Percentiles rank a stretch among this genome's conserved stretches.
These are phyloP conservation scores for Trogon surrucura DNA, from an alignment of 2,113 vertebrate species.

Conservation along the genomic window DNA sequence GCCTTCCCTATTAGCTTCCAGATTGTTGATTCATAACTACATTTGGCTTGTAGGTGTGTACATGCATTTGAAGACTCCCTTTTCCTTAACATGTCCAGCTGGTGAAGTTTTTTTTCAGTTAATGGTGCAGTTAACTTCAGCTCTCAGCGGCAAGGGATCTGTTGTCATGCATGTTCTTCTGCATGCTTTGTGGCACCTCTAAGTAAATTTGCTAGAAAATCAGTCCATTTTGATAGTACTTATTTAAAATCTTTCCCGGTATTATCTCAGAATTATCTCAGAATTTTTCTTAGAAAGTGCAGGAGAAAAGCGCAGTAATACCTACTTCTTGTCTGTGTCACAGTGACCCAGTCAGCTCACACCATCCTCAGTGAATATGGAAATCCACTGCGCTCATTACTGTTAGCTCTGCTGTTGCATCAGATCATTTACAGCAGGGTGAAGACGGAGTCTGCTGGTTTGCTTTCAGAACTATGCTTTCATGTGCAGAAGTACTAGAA, in stretches of 20 bases:
- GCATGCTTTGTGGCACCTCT: background rate
- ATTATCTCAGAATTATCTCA: background rate
- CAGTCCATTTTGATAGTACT: background rate
- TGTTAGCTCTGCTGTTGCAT: background rate
- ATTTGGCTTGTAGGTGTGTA: constrained; percentile 11
- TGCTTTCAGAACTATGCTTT: background rate
- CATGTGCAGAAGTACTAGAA: background rate
- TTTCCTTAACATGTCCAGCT: background rate
- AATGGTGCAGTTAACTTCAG: background rate
- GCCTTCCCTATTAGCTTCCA: background rate
- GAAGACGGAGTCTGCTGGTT: background rate
- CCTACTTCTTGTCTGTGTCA: background rate
- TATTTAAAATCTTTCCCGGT: background rate
- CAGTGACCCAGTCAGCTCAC: background rate
- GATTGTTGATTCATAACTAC: background rate
- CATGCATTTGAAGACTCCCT: background rate
- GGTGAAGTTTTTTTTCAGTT: background rate
- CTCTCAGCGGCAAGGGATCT: background rate
- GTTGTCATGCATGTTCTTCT: background rate
- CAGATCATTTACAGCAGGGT: background rate
- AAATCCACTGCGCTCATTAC: background rate
- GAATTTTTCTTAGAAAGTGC: background rate
- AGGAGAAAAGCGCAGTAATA: background rate
- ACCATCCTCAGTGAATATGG: background rate
- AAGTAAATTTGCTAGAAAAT: background rate